Evolutionary conservation across 1,140 invertebrate genomes (phyloP).

Genomic region (Adoxophyes honmai): DNA sequence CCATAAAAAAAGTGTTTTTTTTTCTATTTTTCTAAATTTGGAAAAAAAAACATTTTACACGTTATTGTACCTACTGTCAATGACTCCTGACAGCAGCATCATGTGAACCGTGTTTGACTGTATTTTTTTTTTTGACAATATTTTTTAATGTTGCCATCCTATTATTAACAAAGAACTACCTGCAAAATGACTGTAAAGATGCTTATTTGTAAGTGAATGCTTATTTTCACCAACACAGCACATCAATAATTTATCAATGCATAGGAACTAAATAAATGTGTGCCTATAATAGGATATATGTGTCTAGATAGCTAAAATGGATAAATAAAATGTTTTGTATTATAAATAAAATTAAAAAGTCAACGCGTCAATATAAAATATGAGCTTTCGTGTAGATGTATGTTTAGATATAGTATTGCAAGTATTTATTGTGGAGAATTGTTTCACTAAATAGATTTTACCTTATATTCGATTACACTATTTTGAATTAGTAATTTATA

Average conservation of each 20-base stretch:
- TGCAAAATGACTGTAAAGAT: too few relatives aligned
- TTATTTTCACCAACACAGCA: too few relatives aligned
- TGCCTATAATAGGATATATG: constrained; percentile 52
- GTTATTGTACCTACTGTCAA: too few relatives aligned
- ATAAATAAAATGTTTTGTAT: constrained; percentile 35
- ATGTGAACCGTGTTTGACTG: too few relatives aligned
- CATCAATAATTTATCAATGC: neutral
- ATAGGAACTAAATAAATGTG: constrained; percentile 38
- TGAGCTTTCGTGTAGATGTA: constrained; percentile 42
- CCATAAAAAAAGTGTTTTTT: too few relatives aligned
- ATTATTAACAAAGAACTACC: too few relatives aligned
- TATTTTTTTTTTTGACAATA: too few relatives aligned
- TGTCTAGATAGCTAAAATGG: constrained; percentile 47
- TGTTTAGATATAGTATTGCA: constrained; percentile 12
- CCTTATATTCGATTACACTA: neutral
- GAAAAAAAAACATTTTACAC: too few relatives aligned
- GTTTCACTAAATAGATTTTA: neutral
- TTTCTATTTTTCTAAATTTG: too few relatives aligned
- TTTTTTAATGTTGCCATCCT: too few relatives aligned
- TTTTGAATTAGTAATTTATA: constrained; percentile 7
- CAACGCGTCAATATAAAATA: constrained; percentile 36
- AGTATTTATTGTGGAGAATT: neutral
- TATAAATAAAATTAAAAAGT: constrained; percentile 36
- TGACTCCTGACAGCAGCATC: too few relatives aligned
- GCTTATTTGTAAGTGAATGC: too few relatives aligned